Base-by-base conservation (phyloP, 30 jellyfish, hydroid and myxozoan genomes). In the Turritopsis rubra region DNA sequence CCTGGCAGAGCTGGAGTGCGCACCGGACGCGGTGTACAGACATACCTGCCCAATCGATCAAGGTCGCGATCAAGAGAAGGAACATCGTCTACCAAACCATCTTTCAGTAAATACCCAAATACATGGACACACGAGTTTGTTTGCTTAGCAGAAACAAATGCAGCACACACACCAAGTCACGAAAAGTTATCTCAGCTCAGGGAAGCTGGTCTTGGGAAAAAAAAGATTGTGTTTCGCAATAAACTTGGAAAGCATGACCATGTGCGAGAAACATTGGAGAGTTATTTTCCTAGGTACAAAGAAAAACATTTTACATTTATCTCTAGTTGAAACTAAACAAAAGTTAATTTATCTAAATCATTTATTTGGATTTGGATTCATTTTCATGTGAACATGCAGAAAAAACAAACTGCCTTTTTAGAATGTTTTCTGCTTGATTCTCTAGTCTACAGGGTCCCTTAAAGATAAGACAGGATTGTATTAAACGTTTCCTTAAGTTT, bases 81-180 rank as follows among this genome's bases (percentile, higher is more conserved):
- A 41, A 41, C 9, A 41, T 41, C 60, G 60, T 41, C 60, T 41
- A 41, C 60, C 60, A 41, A 41, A 41, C 60, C 60, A 41, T 41
- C 60, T 41, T 41, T 41, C 60, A 41, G 60, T 41, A 68, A 27
- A 68, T 68, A n/a, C 30, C 82, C 82, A 74, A 21, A 53, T 23
- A 80, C 87, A 18, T 80, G 87, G 87, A 80, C 82, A 21, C 84
- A 80, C 65, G 83, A 80, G 53, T 80, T 80, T 65, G 27, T 65
- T 18, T 80, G 81, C 25, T 52, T 80, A n/a, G 54, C 81, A 16
- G 27, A 24, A 0, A 52, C 26, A 22, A 52, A 80, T 28, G 81
- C 30, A 25, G 87, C 60, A 80, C 27, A 65, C 52, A 66, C 76
- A 66, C 76, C 76, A 21, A 21, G 29, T 21, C 27, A 21, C 76